Conservation (phyloP, 2,797 vertebrate species). For the Coilia nasus region DNA sequence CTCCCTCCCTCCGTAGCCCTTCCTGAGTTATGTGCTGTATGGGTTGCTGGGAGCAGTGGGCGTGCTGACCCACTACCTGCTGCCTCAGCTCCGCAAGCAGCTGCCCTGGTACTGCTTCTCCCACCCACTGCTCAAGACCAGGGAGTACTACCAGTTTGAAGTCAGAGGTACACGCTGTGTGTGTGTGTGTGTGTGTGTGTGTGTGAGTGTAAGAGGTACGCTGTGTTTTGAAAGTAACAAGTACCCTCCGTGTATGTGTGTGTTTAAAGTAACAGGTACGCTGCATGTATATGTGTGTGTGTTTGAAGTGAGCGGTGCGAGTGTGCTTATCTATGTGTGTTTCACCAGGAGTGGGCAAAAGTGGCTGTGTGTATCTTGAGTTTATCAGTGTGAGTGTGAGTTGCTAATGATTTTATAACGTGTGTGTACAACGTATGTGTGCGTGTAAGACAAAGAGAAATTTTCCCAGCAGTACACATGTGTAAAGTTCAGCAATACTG, state of each 20-base stretch:
- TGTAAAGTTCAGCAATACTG: too few relatives aligned
- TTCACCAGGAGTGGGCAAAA: constrained; percentile 77
- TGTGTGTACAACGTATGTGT: too few relatives aligned
- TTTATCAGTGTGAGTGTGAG: too few relatives aligned
- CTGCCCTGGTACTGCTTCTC: constrained; percentile 98
- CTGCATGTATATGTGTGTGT: not conserved
- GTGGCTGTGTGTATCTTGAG: too few relatives aligned
- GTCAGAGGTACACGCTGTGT: constrained; percentile 85
- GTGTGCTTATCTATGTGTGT: not conserved
- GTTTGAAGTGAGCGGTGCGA: not conserved
- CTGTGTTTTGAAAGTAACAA: not conserved
- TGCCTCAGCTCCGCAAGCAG: constrained; percentile 96
- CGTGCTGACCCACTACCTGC: constrained; percentile 91
- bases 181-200: not conserved
- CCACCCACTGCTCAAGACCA: constrained; percentile 93
- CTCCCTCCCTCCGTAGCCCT: constrained; percentile 77
- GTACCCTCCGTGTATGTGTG: not conserved
- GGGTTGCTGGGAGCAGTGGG: constrained; percentile 88
- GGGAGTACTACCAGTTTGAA: constrained; percentile 97
- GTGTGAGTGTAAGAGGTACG: not conserved
- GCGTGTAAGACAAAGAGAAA: too few relatives aligned
- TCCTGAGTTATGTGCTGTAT: constrained; percentile 94
- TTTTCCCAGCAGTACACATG: too few relatives aligned
- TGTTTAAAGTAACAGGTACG: not conserved
- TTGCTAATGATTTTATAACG: too few relatives aligned